Percentiles rank a stretch among this genome's conserved stretches.
Conservation (phyloP, 2,797 vertebrate species). For the Aeoliscus strigatus region DNA sequence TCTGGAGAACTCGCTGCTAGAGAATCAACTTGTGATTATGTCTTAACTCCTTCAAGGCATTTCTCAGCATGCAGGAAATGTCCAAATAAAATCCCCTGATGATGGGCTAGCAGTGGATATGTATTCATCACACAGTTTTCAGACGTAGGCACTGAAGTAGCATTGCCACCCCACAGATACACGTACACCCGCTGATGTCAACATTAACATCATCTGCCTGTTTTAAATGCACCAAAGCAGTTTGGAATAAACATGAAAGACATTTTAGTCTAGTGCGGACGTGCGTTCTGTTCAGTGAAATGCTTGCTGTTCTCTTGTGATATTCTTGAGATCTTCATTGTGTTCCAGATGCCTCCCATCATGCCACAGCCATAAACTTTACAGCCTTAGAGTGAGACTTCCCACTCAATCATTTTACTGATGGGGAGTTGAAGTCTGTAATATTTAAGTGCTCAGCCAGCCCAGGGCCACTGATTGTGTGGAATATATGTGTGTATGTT, state of each 20-base stretch:
- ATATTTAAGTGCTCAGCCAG: slow-evolving; percentile 9
- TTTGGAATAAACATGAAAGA: not conserved
- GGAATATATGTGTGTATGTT: slow-evolving; percentile 20
- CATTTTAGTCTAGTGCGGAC: not conserved
- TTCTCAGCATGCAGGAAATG: slow-evolving; percentile 1
- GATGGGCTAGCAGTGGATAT: slow-evolving; percentile 4
- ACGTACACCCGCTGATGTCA: not conserved
- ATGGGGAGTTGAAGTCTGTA: slow-evolving; percentile 11
- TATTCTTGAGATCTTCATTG: slow-evolving; percentile 12
- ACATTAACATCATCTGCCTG: not conserved
- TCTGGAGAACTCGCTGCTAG: slow-evolving; percentile 10
- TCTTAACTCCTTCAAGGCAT: slow-evolving; percentile 11
- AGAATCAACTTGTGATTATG: slow-evolving; percentile 14
- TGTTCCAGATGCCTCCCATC: not conserved
- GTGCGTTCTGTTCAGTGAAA: slow-evolving; percentile 1
- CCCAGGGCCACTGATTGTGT: slow-evolving; percentile 3
- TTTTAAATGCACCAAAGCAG: not conserved
- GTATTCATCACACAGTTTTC: slow-evolving; percentile 7
- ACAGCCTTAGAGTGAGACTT: slow-evolving; percentile 11
- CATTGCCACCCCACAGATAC: slow-evolving; percentile 6
- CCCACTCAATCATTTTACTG: slow-evolving; percentile 9
- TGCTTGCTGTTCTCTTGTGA: not conserved
- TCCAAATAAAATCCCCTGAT: not conserved
- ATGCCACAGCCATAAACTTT: slow-evolving; percentile 22
- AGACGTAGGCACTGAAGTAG: not conserved